These are phyloP conservation scores for Acronicta alni DNA, from an alignment of 2,888 invertebrate genomes.

Conservation along the genomic window DNA sequence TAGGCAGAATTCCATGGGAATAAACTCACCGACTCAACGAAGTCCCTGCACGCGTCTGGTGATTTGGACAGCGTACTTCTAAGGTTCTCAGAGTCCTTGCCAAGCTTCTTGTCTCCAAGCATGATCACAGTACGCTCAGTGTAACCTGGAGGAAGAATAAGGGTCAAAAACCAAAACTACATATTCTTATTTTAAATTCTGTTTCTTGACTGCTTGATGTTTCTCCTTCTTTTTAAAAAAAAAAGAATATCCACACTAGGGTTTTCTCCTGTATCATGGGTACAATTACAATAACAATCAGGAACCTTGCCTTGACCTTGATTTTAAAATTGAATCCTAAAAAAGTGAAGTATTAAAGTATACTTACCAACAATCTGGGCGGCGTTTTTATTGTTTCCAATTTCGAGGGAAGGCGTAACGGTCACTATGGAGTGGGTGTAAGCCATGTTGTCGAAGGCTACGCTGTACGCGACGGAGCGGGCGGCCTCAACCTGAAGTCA, in stretches of 20 bases:
- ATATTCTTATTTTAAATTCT: no score
- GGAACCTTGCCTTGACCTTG: no score
- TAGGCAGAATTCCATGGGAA: neutral
- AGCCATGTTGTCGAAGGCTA: conserved; percentile 87
- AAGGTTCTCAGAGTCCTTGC: conserved; percentile 87
- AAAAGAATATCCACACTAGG: no score
- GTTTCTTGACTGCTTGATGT: no score
- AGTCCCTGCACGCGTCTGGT: conserved; percentile 92
- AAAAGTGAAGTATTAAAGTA: neutral
- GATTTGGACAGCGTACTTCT: conserved; percentile 86
- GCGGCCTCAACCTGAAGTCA: conserved; percentile 58
- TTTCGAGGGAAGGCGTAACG: conserved; percentile 85
- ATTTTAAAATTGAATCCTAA: neutral
- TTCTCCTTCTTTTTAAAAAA: no score
- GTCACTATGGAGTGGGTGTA: conserved; percentile 90
- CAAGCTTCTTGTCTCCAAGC: conserved; percentile 91
- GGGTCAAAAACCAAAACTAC: no score
- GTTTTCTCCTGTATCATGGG: no score
- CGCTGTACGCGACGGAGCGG: conserved; percentile 53
- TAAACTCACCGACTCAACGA: conserved; percentile 90
- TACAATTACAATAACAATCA: no score
- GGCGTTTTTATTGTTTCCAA: conserved; percentile 88
- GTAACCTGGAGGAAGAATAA: conserved; percentile 78
- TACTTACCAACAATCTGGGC: conserved; percentile 89
- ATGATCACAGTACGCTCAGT: conserved; percentile 90